Conservation (phyloP, 2,888 invertebrate species). For the Biston stratarius region DNA sequence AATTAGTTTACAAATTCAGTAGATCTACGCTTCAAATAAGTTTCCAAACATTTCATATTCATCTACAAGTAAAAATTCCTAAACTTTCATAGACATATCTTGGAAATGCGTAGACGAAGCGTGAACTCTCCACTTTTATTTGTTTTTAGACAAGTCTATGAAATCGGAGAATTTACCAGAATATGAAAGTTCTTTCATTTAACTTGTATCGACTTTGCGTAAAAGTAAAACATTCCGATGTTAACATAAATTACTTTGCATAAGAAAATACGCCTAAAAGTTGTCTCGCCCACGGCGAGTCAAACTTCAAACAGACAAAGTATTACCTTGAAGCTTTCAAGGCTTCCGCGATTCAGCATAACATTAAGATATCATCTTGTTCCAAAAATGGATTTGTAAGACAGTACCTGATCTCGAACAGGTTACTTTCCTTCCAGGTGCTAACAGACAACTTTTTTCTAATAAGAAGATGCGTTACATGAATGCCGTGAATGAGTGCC, state of each 20-base stretch:
- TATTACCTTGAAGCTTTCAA: constrained; percentile 3
- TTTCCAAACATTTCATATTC: background rate
- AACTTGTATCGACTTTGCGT: background rate
- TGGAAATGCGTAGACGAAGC: background rate
- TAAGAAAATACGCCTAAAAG: constrained; percentile 6
- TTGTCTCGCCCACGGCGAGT: constrained; percentile 2
- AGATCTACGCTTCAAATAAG: background rate
- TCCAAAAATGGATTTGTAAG: constrained; percentile 2
- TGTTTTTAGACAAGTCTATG: background rate
- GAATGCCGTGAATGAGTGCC: too few species aligned
- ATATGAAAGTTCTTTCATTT: constrained; percentile 7
- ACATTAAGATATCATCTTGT: constrained; percentile 17
- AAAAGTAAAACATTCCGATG: constrained; percentile 14
- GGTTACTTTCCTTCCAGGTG: background rate
- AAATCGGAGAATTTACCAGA: background rate
- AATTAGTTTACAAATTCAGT: too few species aligned
- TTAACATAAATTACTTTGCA: constrained; percentile 15
- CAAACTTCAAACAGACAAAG: constrained; percentile 3
- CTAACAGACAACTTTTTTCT: background rate
- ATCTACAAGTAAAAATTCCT: background rate
- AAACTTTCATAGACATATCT: background rate
- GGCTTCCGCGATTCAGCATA: constrained; percentile 1
- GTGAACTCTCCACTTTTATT: background rate
- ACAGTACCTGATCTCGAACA: background rate
- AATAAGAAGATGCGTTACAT: background rate